A percentile compares a stretch with the other conserved stretches of the same genome.
Evolutionary conservation across 2,888 invertebrate species (phyloP).

Genomic region (Lepetodrilus schrolli): DNA sequence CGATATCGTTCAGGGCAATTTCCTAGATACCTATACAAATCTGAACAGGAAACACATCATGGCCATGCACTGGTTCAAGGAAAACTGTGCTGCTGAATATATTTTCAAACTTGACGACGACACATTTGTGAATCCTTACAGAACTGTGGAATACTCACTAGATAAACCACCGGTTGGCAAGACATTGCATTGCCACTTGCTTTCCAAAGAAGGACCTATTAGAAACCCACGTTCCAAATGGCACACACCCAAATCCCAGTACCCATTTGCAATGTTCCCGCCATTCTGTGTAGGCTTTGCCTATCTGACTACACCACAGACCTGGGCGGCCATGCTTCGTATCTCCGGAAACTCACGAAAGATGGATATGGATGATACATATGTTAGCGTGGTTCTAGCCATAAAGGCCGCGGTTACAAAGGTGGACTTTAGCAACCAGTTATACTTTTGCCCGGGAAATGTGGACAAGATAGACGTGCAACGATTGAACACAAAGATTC

Average conservation of each 20-base stretch:
- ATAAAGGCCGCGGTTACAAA: not conserved
- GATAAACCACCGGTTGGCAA: not conserved
- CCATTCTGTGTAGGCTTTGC: constrained; percentile 6
- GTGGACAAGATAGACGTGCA: too few species aligned
- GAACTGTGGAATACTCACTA: not conserved
- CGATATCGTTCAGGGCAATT: not conserved
- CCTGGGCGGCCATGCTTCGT: not conserved
- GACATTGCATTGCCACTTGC: not conserved
- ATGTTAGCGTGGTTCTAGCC: not conserved
- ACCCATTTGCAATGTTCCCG: not conserved
- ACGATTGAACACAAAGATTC: too few species aligned
- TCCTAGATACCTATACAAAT: not conserved
- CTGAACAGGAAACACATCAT: not conserved
- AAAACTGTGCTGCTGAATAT: not conserved
- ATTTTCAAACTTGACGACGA: not conserved
- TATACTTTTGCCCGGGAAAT: not conserved
- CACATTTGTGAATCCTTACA: not conserved
- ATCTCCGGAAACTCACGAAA: not conserved
- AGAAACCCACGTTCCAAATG: not conserved
- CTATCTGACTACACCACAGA: not conserved
- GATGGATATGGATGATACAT: not conserved
- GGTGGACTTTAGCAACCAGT: not conserved
- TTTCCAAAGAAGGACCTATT: not conserved
- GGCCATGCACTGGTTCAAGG: constrained; percentile 11
- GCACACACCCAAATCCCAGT: not conserved